Evolutionary conservation across 2,797 vertebrate species (phyloP), one percentile per base, ranked within the genome.

Genomic region (Lycodopsis pacificus): DNA sequence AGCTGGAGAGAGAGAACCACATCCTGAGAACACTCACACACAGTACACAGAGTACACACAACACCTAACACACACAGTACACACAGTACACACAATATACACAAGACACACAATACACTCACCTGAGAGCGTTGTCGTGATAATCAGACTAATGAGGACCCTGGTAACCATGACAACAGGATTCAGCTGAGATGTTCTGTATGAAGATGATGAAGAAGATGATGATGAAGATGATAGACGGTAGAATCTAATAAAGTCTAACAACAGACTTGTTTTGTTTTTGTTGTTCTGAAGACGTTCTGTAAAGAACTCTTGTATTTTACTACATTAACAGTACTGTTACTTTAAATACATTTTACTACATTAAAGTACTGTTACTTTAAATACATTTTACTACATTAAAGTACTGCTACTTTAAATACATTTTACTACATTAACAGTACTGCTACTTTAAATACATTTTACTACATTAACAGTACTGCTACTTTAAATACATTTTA

Each of bases 1-100:
- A 94, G 0, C 90, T 97, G 71, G 95, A 97, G 90, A 92, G 93
- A 86, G 96, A 97, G 73, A 97, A 97, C 19, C 91, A 92, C 73
- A 88, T 96, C 69, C 93, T 97, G 44, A 92, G 93, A 19, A 88
- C 94, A 1, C 94, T 96, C 58, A 93, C 86, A 20, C 89, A 92
- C 62, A 86, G 27, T 27, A 27, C 27, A 27, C 27, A 27, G 3
- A 88, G 9, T 7, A 13, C 7, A 44, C 62, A 63, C 44, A 14
- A 17, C 7, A 38, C 71, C 56, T 9, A 73, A 70, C 56, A 64
- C 19, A 25, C 27, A 65, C 12, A 0, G 91, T 80, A 22, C 86
- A 91, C 44, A 25, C 2, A 81, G 22, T 12, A 32, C 7, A 38
- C 40, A 69, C 5, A 12, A n/a, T 8, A 32, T 1, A 53, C 57